These are phyloP conservation scores for Paracanthobrama guichenoti DNA, from an alignment of 2,113 vertebrate genomes.

Conservation along the genomic window DNA sequence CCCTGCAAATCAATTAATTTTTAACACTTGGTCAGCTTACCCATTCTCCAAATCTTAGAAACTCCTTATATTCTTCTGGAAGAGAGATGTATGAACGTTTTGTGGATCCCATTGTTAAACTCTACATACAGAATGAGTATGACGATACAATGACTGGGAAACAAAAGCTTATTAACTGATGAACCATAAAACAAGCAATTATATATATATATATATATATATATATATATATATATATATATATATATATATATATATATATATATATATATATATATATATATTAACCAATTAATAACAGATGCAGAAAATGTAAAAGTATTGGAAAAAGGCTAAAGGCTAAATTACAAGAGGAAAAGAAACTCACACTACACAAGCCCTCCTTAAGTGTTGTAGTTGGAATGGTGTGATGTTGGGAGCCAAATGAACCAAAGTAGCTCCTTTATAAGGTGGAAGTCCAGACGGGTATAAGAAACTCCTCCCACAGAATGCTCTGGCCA, in stretches of 20 bases:
- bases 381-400: not conserved
- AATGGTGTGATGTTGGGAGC: not conserved
- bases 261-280: no score
- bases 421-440: not conserved
- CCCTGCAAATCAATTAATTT: no score
- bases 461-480: not conserved
- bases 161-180: not conserved
- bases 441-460: not conserved
- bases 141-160: not conserved
- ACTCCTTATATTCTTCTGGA: not conserved
- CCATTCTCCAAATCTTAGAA: not conserved
- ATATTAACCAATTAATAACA: not conserved
- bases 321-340: not conserved
- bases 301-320: not conserved
- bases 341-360: not conserved
- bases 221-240: not conserved
- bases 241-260: not conserved
- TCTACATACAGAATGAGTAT: not conserved
- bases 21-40: not conserved
- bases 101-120: not conserved
- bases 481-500: not conserved
- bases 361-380: not conserved
- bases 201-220: not conserved
- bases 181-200: not conserved
- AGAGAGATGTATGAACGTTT: not conserved